Percentiles rank a stretch among this genome's conserved stretches.
phyloP scores from a whole-genome alignment of 2,113 vertebrate genomes.

The Mus pahari region DNA sequence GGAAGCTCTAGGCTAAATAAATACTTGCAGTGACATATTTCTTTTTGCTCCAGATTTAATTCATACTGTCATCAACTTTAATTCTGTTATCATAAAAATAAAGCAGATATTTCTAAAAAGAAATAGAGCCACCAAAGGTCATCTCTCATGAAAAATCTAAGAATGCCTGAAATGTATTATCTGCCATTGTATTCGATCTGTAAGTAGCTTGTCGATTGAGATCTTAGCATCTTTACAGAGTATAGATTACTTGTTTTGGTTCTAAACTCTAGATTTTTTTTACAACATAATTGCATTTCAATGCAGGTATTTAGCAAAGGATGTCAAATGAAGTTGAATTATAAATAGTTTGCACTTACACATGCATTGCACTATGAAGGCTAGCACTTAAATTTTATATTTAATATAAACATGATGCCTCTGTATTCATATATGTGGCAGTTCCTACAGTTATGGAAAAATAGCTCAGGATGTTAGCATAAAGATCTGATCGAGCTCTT shows the following conservation, averaged over 20 bases:
- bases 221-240: conserved; percentile 71
- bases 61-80: conserved; percentile 34
- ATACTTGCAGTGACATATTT: not conserved
- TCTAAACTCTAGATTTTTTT: conserved; percentile 63
- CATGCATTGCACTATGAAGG: conserved; percentile 36
- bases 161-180: conserved; percentile 66
- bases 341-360: conserved; percentile 63
- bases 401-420: conserved; percentile 74
- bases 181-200: conserved; percentile 68
- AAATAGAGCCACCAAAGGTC: conserved; percentile 55
- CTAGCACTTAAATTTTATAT: conserved; percentile 13
- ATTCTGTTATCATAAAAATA: conserved; percentile 41
- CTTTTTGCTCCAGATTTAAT: conserved; percentile 43
- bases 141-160: conserved; percentile 72
- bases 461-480: conserved; percentile 33
- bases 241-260: conserved; percentile 72
- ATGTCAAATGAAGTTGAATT: conserved; percentile 60
- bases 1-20: not conserved
- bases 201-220: conserved; percentile 69
- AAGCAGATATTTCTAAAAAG: conserved; percentile 44
- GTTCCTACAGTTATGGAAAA: conserved; percentile 39
- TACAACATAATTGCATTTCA: conserved; percentile 50
- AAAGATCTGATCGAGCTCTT: conserved; percentile 63
- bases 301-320: conserved; percentile 53
- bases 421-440: conserved; percentile 65